Evolutionary conservation across 2,888 invertebrate species (phyloP), one percentile per base, ranked within the genome.

Genomic region (Choristoneura rosaceana): DNA sequence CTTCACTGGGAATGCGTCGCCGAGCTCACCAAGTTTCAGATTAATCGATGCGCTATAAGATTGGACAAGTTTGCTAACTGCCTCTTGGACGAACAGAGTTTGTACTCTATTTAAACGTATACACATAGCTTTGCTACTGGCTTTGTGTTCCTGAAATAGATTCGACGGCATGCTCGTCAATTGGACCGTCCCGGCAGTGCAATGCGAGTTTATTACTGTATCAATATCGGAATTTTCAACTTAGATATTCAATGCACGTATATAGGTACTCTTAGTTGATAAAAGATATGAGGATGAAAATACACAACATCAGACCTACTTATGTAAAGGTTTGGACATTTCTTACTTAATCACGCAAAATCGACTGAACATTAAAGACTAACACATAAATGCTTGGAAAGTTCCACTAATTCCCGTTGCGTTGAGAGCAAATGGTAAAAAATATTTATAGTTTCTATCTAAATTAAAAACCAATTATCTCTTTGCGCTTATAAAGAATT

Each of bases 31-130:
- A 86, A 91, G 89, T 90, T 90, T 87, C 73, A 79, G 84, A 88
- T 89, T 89, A 90, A 92, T 91, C 87, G 88, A 89, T 81, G 77
- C 86, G 83, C 81, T 87, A 87, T 82, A 82, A 87, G 86, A 87
- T 88, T 85, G 87, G 84, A 78, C 81, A 88, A 90, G 86, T 92
- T 90, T 79, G 25, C 38, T 12, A 86, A 85, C 83, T 81, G 84
- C 82, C 79, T 83, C 82, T 85, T 82, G 78, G 60, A 65, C 34
- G n/a, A 50, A 64, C 41, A 15, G n/a, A 64, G 64, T 50, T 64
- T 52, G 33, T 38, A 15, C 63, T 59, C 7, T 60, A 17, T 59
- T 38, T 34, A 10, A 66, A 17, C 8, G 43, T 64, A 43, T 38
- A 69, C 41, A 12, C 58, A 65, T 14, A 55, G 45, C 10, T 58